Conservation (phyloP, 2,888 invertebrate species). For the Conchocele bisecta region DNA sequence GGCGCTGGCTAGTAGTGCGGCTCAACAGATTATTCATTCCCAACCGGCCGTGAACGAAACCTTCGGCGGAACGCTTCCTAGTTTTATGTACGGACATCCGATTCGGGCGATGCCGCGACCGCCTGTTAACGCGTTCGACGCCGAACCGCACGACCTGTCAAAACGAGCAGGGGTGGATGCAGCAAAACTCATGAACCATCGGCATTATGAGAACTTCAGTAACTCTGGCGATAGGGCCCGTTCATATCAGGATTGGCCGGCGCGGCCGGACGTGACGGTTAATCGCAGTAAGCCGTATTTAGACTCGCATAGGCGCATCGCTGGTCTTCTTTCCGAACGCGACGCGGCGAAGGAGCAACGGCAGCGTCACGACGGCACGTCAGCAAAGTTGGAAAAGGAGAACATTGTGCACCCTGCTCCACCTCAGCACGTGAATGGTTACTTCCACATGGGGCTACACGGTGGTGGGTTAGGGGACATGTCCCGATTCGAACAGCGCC, state of each 20-base stretch:
- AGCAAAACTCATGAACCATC: constrained; percentile 28
- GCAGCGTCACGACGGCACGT: constrained; percentile 13
- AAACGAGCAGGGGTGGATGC: constrained; percentile 30
- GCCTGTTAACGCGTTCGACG: constrained; percentile 31
- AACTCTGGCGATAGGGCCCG: constrained; percentile 29
- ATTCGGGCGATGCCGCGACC: constrained; percentile 14
- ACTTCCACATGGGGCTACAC: constrained; percentile 30
- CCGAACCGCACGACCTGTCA: constrained; percentile 53
- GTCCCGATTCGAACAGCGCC: constrained; percentile 45
- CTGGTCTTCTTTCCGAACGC: constrained; percentile 44
- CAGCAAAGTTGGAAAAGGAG: constrained; percentile 46
- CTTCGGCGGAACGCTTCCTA: constrained; percentile 4
- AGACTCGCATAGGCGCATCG: constrained; percentile 48
- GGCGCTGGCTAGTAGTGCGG: constrained; percentile 52
- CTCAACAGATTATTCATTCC: constrained; percentile 52
- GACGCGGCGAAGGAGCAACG: not conserved
- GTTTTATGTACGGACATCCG: constrained; percentile 11
- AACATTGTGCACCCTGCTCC: constrained; percentile 51
- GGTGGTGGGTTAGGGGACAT: constrained; percentile 22
- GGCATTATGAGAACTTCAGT: constrained; percentile 35
- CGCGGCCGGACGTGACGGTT: constrained; percentile 33
- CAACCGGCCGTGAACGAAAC: constrained; percentile 1
- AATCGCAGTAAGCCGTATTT: constrained; percentile 49
- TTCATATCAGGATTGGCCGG: constrained; percentile 34
- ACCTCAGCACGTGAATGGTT: constrained; percentile 42